Conservation (phyloP, 2,888 invertebrate genomes). For the Malachius bipustulatus region DNA sequence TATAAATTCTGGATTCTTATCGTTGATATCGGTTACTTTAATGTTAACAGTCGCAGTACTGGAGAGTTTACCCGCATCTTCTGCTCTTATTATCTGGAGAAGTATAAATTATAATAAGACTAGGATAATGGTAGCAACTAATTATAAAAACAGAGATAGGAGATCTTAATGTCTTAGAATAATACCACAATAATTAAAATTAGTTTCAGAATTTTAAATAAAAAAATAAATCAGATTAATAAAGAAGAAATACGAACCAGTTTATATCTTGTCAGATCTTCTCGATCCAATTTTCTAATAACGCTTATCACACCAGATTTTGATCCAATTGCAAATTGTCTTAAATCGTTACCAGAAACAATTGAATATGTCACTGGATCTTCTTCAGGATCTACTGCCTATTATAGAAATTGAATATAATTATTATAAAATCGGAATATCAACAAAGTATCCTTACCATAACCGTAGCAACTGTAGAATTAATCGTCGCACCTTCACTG, state of each 20-base stretch:
- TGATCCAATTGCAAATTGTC: constrained; percentile 75
- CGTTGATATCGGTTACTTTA: constrained; percentile 82
- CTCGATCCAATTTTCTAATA: constrained; percentile 72
- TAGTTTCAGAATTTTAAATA: no score
- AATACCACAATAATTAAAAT: no score
- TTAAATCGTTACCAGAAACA: constrained; percentile 77
- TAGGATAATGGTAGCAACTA: no score
- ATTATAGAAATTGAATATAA: constrained; percentile 21
- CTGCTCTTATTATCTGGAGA: constrained; percentile 64
- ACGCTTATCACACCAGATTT: constrained; percentile 83
- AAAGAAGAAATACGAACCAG: constrained; percentile 49
- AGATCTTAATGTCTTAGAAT: no score
- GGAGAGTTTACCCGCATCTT: constrained; percentile 71
- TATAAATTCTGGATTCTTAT: constrained; percentile 84
- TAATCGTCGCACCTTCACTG: constrained; percentile 80
- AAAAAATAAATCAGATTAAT: no score
- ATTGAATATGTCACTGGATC: constrained; percentile 78
- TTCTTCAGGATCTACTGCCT: constrained; percentile 83
- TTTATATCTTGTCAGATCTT: constrained; percentile 79
- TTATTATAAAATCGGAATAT: no score
- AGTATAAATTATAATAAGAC: not conserved
- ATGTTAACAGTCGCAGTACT: constrained; percentile 79
- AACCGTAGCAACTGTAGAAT: constrained; percentile 71
- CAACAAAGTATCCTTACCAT: constrained; percentile 42
- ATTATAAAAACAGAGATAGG: no score